Base-by-base conservation (phyloP, 2,888 invertebrate genomes). In the Rhynchonema sp. region DNA sequence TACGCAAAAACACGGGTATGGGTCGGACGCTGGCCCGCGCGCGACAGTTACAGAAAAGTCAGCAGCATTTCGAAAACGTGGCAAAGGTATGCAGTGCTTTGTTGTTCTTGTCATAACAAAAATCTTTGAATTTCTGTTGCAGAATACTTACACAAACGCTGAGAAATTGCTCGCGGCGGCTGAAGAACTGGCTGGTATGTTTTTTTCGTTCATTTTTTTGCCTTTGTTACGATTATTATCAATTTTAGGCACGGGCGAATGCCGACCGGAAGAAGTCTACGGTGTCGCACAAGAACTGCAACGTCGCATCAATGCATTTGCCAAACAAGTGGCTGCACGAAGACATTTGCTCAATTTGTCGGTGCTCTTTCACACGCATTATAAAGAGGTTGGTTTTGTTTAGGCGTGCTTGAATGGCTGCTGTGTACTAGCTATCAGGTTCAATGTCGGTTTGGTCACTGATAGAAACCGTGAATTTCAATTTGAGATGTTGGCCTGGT, bases 121-220 rank as follows among this genome's bases (percentile, higher is more conserved):
- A 53, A 22, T 22, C 38, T 9, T 13, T 9, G 38, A 38, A 20
- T 38, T 9, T 13, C 13, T 38, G 38, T 75, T 78, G 1, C 79
- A 91, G 84, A 96, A 96, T 73, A 96, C 96, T 1, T 94, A 96
- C 72, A 92, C 92, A 61, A 96, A 96, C 79, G 94, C 94, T 0
- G 92, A 94, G 73, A 96, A 96, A 76, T 78, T 96, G 55, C 79
- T 96, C 57, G 85, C 89, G 0, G 94, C 94, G 0, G 94, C 94
- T 0, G 91, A 92, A 70, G 94, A 94, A 74, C 77, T 96, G 66
- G 92, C 92, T 0, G n/a, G n/a, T n/a, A n/a, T n/a, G n/a, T n/a
- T n/a, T n/a, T n/a, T n/a, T n/a, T n/a, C n/a, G n/a, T 46, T 17
- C 46, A 46, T 46, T 46, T 17, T 17, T 46, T 46, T 22, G 22